Evolutionary conservation across 2,113 vertebrate genomes (phyloP), one percentile per base, ranked within the genome.

Genomic region (Sebastes schlegelii): DNA sequence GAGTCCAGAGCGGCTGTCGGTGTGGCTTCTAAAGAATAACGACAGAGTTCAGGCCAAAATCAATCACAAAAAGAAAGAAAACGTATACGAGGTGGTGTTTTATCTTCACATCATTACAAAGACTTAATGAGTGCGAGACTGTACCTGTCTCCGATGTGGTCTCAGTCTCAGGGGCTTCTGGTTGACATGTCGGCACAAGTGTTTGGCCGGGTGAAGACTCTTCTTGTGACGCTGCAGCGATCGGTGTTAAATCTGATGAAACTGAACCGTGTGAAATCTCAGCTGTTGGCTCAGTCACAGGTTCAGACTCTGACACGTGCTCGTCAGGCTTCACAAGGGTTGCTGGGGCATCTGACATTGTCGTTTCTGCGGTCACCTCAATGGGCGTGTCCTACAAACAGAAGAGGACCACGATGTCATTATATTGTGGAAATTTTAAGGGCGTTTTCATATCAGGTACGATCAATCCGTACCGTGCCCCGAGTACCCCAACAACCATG

Each of bases 381-480:
- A 43, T 4, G 13, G 65, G 42, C 2, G 58, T 42, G 9, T 78
- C 80, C 91, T 93, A 13, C 4, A 81, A 60, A 34, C 0, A 72
- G 49, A 77, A 13, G 11, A 67, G 0, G 8, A 74, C 6, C 10
- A 5, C 19, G 48, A 70, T 13, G 34, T 42, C 10, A 23, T 16
- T 23, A 45, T 5, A 43, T 7, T n/a, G 23, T 1, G 8, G 11
- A 43, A 43, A 52, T 14, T 7, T 7, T 3, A 45, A 16, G 12
- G 5, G 43, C 26, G 34, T 34, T 34, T 34, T 34, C 34, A 34
- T 34, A 34, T 34, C 34, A 34, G 34, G 34, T 34, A 34, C 34
- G 34, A 34, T 34, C 34, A 0, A 34, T 34, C 34, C 34, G 34
- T 34, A 34, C 34, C 34, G 34, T 34, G 34, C 34, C 34, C 34